Conservation (phyloP, 2,888 invertebrate species). For the Pemphredon lugubris region DNA sequence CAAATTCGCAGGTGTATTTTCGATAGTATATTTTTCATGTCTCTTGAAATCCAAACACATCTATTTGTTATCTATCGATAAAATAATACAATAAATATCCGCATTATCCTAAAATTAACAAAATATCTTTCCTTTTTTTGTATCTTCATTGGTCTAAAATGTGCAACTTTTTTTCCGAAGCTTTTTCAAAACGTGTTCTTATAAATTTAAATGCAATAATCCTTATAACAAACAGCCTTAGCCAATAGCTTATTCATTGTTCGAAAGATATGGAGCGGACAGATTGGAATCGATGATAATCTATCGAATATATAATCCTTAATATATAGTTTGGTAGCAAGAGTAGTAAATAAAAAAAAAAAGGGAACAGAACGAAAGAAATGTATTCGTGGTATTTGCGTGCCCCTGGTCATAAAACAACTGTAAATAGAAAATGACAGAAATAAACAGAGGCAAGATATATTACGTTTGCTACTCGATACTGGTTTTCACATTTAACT, state of each 20-base stretch:
- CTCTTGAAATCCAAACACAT: constrained; percentile 78
- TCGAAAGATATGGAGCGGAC: constrained; percentile 60
- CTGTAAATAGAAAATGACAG: constrained; percentile 34
- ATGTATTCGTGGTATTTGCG: constrained; percentile 16
- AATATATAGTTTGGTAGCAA: constrained; percentile 40
- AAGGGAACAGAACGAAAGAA: no score
- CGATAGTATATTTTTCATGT: constrained; percentile 62
- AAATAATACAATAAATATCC: constrained; percentile 78
- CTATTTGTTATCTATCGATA: constrained; percentile 74
- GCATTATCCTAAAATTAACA: constrained; percentile 76
- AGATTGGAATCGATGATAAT: constrained; percentile 45
- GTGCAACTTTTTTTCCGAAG: constrained; percentile 58
- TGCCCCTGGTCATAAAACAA: constrained; percentile 27
- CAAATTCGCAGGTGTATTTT: constrained; percentile 50
- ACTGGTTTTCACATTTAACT: constrained; percentile 50
- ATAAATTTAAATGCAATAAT: constrained; percentile 69
- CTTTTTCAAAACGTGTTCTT: constrained; percentile 60
- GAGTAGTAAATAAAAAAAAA: constrained; percentile 19
- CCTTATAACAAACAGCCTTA: constrained; percentile 67
- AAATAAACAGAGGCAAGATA: constrained; percentile 53
- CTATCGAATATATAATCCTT: constrained; percentile 47
- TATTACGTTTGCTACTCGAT: constrained; percentile 35
- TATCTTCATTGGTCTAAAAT: constrained; percentile 58
- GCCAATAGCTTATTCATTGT: constrained; percentile 55
- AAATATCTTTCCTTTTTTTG: constrained; percentile 71